Conservation (phyloP, 30 jellyfish, hydroid and myxozoan species). For the Clytia hemisphaerica region DNA sequence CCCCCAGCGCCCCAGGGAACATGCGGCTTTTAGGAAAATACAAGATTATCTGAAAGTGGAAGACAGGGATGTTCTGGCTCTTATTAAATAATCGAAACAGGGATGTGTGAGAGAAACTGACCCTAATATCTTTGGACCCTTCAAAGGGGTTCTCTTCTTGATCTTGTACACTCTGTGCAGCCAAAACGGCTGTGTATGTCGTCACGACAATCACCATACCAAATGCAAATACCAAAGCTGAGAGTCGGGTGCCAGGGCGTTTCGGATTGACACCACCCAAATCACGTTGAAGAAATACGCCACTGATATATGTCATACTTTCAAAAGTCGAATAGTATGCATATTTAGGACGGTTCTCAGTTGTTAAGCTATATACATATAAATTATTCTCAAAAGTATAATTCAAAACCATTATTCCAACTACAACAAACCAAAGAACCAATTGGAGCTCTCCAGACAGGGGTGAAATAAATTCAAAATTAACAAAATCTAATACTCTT, state of each 20-base stretch:
- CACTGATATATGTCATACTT: conserved; percentile 65
- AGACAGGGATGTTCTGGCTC: neutral
- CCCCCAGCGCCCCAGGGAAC: too few relatives aligned
- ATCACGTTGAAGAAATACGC: conserved; percentile 79
- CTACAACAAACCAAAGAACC: conserved; percentile 28
- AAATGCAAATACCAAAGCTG: conserved; percentile 67
- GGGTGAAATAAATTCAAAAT: conserved; percentile 49
- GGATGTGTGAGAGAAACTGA: conserved; percentile 5
- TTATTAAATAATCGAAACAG: neutral
- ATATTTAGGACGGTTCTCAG: neutral
- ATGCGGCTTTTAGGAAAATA: neutral
- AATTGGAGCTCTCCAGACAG: conserved; percentile 41
- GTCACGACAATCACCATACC: conserved; percentile 88
- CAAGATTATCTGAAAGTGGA: neutral
- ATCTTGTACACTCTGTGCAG: conserved; percentile 56
- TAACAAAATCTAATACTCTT: neutral
- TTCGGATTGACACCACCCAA: conserved; percentile 79
- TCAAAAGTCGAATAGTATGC: conserved; percentile 39
- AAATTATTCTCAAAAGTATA: conserved; percentile 49
- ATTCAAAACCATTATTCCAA: conserved; percentile 33
- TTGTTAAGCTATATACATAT: conserved; percentile 7
- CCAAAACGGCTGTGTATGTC: conserved; percentile 84
- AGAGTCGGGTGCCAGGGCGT: conserved; percentile 54
- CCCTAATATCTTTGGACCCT: conserved; percentile 78
- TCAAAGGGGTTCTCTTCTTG: conserved; percentile 57